phyloP scores from a whole-genome alignment of 2,888 invertebrate genomes.

The Nematopogon swammerdamellus region DNA sequence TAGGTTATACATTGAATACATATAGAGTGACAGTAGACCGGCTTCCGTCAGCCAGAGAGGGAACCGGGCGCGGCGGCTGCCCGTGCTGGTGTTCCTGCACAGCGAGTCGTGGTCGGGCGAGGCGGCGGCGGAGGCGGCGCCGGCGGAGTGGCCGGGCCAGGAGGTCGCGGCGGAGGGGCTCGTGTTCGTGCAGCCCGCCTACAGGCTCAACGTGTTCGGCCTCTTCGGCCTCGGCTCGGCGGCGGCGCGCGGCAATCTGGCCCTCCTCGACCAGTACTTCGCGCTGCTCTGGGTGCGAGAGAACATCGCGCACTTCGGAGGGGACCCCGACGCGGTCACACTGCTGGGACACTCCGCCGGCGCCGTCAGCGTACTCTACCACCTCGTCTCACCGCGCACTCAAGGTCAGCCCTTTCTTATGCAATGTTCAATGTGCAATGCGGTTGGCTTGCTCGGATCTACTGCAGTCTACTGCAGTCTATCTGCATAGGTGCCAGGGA shows the following conservation, averaged over 20 bases:
- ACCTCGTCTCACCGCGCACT: conserved; percentile 65
- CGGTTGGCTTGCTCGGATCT: not conserved
- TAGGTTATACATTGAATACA: too few relatives aligned
- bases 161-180: conserved; percentile 69
- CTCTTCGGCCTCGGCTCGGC: conserved; percentile 58
- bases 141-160: conserved; percentile 59
- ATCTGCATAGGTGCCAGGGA: too few relatives aligned
- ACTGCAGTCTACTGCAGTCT: too few relatives aligned
- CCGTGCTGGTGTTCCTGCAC: conserved; percentile 69
- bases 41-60: not conserved
- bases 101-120: conserved; percentile 68
- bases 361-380: conserved; percentile 65
- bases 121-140: conserved; percentile 66
- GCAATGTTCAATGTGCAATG: not conserved
- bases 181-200: conserved; percentile 67
- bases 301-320: conserved; percentile 77
- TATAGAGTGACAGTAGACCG: too few relatives aligned
- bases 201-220: conserved; percentile 67
- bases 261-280: conserved; percentile 80
- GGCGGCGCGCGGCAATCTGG: conserved; percentile 76
- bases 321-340: conserved; percentile 75
- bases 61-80: conserved; percentile 22
- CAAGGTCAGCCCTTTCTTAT: too few relatives aligned
- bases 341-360: conserved; percentile 81
- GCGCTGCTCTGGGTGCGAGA: conserved; percentile 74